Evolutionary conservation across 1,140 invertebrate species (phyloP).

Genomic region (Camponotus pennsylvanicus): DNA sequence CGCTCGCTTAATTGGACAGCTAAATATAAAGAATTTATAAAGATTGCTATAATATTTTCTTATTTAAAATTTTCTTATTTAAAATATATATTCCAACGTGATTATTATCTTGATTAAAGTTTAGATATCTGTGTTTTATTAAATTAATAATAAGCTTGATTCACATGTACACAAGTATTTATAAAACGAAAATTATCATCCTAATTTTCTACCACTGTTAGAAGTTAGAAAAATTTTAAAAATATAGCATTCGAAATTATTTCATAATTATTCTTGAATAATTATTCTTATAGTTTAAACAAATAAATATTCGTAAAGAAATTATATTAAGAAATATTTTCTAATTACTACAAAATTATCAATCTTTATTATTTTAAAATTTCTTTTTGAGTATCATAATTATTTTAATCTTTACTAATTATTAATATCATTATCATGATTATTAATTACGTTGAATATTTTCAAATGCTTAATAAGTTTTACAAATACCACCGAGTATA

Average conservation of each 20-base stretch:
- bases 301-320: not conserved
- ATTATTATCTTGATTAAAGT: not conserved
- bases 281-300: not conserved
- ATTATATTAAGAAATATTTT: not conserved
- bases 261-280: slow-evolving; percentile 4
- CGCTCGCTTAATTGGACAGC: not conserved
- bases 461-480: not conserved
- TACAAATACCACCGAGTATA: not conserved
- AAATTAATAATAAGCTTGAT: not conserved
- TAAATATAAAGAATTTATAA: not conserved
- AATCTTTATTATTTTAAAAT: no score
- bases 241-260: not conserved
- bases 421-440: no score
- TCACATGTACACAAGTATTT: not conserved
- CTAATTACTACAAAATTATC: not conserved
- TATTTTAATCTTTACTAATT: no score
- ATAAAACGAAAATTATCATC: not conserved
- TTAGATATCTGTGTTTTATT: not conserved
- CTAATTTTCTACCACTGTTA: not conserved
- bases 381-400: no score
- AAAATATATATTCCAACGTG: not conserved
- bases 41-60: not conserved
- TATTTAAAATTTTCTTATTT: not conserved
- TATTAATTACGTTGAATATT: not conserved
- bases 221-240: not conserved